A percentile compares a stretch with the other conserved stretches of the same genome.
These are phyloP conservation scores for Lepidotrigona ventralis DNA, from an alignment of 1,140 invertebrate species.

Conservation along the genomic window DNA sequence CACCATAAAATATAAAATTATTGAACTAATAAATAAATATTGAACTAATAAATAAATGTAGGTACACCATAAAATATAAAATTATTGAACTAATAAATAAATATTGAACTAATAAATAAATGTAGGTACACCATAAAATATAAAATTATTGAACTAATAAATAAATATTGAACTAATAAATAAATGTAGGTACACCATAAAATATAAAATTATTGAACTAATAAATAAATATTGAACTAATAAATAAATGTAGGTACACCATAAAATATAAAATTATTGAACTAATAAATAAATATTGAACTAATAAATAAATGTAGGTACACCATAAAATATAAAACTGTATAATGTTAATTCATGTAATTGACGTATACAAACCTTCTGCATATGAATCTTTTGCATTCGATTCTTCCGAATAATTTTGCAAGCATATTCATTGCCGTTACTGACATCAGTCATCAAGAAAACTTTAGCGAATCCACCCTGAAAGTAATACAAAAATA, in stretches of 20 bases:
- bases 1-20: neutral
- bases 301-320: neutral
- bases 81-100: no score
- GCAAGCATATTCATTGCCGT: constrained; percentile 84
- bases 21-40: no score
- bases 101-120: neutral
- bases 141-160: neutral
- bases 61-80: neutral
- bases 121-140: neutral
- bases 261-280: neutral
- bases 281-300: no score
- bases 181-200: neutral
- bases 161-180: no score
- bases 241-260: neutral
- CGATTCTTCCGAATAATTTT: constrained; percentile 88
- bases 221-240: no score
- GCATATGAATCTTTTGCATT: constrained; percentile 85
- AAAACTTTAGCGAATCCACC: constrained; percentile 89
- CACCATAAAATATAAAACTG: neutral
- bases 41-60: neutral
- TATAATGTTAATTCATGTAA: neutral
- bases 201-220: neutral
- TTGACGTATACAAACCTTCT: constrained; percentile 80
- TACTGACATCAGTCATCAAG: constrained; percentile 84
- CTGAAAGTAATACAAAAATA: constrained; percentile 75